A percentile compares a stretch with the other conserved stretches of the same genome.
Conservation (phyloP, 64 coral and sea anemone species). For the Platygyra sinensis region DNA sequence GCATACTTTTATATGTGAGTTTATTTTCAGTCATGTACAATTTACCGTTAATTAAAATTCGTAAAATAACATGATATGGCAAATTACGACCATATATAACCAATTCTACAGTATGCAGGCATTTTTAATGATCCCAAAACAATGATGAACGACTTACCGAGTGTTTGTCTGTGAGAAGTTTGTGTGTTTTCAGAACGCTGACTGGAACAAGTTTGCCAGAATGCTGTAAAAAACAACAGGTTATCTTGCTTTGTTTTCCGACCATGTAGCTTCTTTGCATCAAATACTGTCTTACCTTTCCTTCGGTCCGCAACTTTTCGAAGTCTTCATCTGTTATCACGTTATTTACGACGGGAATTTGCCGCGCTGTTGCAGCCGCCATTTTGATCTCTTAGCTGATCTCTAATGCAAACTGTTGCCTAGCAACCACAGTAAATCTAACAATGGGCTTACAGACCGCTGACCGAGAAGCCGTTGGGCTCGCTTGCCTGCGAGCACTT, state of each 20-base stretch:
- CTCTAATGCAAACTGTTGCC: neutral
- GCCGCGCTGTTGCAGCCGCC: constrained; percentile 47
- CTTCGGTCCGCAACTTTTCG: constrained; percentile 20
- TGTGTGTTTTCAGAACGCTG: constrained; percentile 61
- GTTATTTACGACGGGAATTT: constrained; percentile 73
- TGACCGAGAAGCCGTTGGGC: neutral
- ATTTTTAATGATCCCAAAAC: neutral
- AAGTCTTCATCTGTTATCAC: constrained; percentile 73
- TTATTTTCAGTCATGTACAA: no score
- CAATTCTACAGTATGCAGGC: neutral
- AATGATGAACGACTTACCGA: constrained; percentile 20
- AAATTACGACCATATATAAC: neutral
- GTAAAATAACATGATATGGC: neutral
- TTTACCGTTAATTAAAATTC: no score
- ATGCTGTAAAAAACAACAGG: constrained; percentile 2
- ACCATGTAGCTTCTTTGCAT: neutral
- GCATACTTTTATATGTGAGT: neutral
- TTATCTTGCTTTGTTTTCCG: neutral
- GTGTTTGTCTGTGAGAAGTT: constrained; percentile 67
- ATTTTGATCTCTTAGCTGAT: constrained; percentile 22
- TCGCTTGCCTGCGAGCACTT: neutral
- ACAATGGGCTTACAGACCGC: neutral
- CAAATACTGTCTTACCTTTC: constrained; percentile 36
- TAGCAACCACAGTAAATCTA: neutral
- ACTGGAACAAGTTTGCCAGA: constrained; percentile 51